phyloP scores from a whole-genome alignment of 2,888 invertebrate genomes.

The Tetragnatha montana region DNA sequence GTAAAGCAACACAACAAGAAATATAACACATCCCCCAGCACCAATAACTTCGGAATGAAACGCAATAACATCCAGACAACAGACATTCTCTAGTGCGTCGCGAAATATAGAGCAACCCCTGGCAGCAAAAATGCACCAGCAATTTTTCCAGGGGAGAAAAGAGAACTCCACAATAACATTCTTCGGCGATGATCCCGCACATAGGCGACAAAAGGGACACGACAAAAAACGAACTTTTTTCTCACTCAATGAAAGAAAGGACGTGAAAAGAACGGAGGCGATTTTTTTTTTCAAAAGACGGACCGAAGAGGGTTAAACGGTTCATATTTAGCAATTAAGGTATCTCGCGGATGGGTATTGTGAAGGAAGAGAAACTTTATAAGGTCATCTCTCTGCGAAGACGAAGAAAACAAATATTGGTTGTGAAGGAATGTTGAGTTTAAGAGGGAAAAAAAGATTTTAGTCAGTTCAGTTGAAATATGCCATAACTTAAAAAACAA shows the following conservation, averaged over 20 bases:
- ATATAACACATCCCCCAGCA: not conserved
- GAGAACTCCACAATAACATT: not conserved
- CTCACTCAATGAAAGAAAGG: not conserved
- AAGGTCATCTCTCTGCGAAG: no score
- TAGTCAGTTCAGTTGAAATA: no score
- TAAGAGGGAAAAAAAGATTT: no score
- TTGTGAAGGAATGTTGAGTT: no score
- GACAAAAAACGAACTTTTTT: not conserved
- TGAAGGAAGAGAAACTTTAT: no score
- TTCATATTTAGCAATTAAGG: not conserved
- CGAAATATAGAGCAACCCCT: not conserved
- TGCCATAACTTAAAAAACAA: no score
- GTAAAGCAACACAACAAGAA: not conserved
- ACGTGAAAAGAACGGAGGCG: not conserved
- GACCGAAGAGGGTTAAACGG: not conserved
- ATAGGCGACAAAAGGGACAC: not conserved
- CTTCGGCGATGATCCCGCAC: not conserved
- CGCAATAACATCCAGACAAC: not conserved
- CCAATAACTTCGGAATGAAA: not conserved
- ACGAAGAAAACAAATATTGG: no score
- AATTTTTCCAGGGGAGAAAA: not conserved
- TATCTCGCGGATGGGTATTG: not conserved
- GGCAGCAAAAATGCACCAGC: not conserved
- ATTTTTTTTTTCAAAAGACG: not conserved
- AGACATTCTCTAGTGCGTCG: not conserved